These are phyloP conservation scores for Avahi laniger DNA, from an alignment of 2,797 vertebrate species.

Conservation along the genomic window DNA sequence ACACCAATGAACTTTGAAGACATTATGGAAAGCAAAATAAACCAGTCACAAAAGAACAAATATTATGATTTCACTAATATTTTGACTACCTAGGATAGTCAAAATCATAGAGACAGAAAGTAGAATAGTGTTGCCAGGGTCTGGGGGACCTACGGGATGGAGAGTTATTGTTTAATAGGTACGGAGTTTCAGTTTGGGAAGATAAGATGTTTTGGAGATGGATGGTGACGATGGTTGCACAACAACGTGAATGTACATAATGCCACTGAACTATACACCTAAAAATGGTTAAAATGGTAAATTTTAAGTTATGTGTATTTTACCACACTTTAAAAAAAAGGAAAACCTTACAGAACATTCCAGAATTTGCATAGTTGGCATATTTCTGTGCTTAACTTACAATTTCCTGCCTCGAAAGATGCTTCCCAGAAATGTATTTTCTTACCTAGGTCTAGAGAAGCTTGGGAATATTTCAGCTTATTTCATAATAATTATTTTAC, in stretches of 20 bases:
- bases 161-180: neutral
- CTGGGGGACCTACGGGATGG: accelerated
- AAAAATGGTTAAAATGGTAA: neutral
- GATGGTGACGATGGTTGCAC: accelerated
- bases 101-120: neutral
- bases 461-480: neutral
- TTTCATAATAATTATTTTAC: neutral
- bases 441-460: neutral
- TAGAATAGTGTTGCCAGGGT: neutral
- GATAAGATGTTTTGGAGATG: neutral
- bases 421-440: neutral
- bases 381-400: neutral
- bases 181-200: neutral
- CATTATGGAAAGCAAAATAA: neutral
- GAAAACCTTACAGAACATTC: neutral
- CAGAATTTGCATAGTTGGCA: neutral
- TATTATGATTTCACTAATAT: neutral
- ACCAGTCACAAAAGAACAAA: neutral
- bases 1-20: neutral
- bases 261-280: neutral
- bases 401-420: neutral
- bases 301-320: neutral
- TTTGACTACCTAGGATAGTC: neutral
- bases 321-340: neutral
- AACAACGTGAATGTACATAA: neutral